Evolutionary conservation across 2,888 invertebrate genomes (phyloP).

Genomic region (Calephelis perditalis): DNA sequence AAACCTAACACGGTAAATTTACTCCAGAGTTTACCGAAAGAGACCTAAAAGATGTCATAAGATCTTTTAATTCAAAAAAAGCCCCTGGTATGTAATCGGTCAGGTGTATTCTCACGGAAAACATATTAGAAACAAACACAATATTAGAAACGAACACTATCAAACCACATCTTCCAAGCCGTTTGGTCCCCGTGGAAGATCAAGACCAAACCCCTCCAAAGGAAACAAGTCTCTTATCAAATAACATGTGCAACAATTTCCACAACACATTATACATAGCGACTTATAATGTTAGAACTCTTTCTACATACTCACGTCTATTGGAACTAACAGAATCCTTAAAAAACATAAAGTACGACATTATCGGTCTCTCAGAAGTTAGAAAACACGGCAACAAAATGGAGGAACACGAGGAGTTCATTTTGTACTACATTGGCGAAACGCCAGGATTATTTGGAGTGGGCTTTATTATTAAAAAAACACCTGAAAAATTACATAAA

Average conservation of each 20-base stretch:
- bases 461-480: too few species aligned
- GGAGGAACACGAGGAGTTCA: too few species aligned
- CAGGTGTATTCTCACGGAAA: neutral
- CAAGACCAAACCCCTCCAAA: neutral
- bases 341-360: neutral
- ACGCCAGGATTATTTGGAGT: neutral
- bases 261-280: neutral
- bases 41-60: too few species aligned
- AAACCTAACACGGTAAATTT: too few species aligned
- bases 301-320: neutral
- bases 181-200: neutral
- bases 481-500: too few species aligned
- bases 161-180: neutral
- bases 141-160: neutral
- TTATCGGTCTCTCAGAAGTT: too few species aligned
- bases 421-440: too few species aligned
- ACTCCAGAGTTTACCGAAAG: too few species aligned
- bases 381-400: too few species aligned
- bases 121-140: neutral
- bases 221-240: neutral
- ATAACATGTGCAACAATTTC: neutral
- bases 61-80: too few species aligned
- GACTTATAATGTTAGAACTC: neutral
- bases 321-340: conserved; percentile 5
- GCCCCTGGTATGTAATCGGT: too few species aligned